phyloP scores from a whole-genome alignment of 2,113 vertebrate genomes.

The Boulengeromyrus knoepffleri region DNA sequence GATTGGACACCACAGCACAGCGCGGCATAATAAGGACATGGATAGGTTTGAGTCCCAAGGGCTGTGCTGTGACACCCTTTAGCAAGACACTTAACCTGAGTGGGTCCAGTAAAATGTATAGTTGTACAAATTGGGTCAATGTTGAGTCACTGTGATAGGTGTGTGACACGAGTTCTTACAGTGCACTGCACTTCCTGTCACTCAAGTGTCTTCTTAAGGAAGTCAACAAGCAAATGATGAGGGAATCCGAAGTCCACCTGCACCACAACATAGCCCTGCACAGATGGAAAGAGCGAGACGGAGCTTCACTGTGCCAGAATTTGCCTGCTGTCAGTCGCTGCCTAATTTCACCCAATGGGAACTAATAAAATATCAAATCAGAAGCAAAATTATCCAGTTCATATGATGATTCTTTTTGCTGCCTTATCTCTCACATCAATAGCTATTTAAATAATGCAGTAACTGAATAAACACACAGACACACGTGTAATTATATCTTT shows the following conservation, averaged over 20 bases:
- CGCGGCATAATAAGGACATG: neutral
- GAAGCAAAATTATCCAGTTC: neutral
- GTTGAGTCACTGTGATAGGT: neutral
- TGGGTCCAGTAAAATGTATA: neutral
- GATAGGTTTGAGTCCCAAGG: neutral
- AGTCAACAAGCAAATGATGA: slow-evolving; percentile 46
- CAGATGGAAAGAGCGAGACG: neutral
- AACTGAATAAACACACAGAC: neutral
- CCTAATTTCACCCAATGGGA: neutral
- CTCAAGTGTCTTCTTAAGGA: slow-evolving; percentile 47
- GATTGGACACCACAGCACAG: neutral
- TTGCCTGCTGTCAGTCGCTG: neutral
- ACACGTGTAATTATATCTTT: too few relatives aligned
- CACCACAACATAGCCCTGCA: slow-evolving; percentile 50
- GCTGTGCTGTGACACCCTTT: neutral
- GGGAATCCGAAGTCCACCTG: slow-evolving; percentile 62
- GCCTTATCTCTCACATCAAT: neutral
- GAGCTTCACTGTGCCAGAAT: neutral
- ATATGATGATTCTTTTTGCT: neutral
- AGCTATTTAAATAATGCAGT: neutral
- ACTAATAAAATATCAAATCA: neutral
- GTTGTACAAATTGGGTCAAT: neutral
- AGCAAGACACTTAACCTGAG: neutral
- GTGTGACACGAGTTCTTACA: neutral
- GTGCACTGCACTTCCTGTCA: neutral